Evolutionary conservation across 2,888 invertebrate species (phyloP), one percentile per base, ranked within the genome.

Genomic region (Phoronis australis): DNA sequence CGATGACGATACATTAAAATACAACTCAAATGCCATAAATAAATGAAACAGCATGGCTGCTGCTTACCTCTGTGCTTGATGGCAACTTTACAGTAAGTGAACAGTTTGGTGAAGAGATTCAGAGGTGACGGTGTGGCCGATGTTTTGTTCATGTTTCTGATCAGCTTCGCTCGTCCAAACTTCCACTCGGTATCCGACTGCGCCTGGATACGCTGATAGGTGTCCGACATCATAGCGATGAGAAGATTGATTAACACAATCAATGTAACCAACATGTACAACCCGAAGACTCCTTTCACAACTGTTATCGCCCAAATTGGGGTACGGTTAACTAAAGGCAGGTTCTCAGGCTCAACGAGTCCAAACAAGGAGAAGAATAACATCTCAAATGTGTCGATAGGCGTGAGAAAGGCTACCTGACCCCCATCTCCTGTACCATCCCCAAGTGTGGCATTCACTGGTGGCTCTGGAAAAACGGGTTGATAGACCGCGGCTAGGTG

Each of bases 121-220:
- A 99, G 85, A 1, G 99, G 99, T 15, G 97, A 90, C 0, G 99
- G 97, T 1, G 99, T 96, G 1, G 96, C 94, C 49, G 90, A 93
- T 5, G 96, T 95, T 69, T 84, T 85, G 80, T 96, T 97, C 96
- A 99, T 99, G 75, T 95, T 95, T 61, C 97, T 83, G 75, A 99
- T 95, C 71, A 99, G 82, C 79, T 99, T 99, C 47, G 97, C 97
- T 69, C 99, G 80, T 25, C 99, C 97, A 76, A 95, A 99, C 80
- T 99, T 99, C 99, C 99, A 99, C 80, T 99, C 99, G 68, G 94
- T 96, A 80, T 99, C 99, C 41, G 97, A 97, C 85, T 97, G 96
- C 35, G 96, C 96, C 86, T 99, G 91, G 75, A 96, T 96, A 76
- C 95, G 86, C 80, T 97, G 96, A 81, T 99, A 97, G 71, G 97